These are phyloP conservation scores for Sthenelais limicola DNA, from an alignment of 2,888 invertebrate species.

Conservation along the genomic window DNA sequence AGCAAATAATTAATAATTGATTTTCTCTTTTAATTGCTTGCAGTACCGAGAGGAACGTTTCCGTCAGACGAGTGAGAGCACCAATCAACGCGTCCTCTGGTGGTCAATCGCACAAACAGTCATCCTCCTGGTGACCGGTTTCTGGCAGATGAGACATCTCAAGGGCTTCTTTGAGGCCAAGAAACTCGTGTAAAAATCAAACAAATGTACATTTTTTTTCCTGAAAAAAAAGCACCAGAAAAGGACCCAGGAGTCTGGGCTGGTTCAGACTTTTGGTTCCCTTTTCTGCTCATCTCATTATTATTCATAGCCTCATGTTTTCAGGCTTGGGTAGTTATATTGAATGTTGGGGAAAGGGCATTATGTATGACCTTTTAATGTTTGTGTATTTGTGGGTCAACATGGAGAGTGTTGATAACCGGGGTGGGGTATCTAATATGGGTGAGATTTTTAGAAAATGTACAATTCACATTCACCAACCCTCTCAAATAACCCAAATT, in stretches of 20 bases:
- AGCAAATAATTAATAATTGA: background rate
- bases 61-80: conserved; percentile 97
- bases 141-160: conserved; percentile 99
- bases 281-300: too few relatives aligned
- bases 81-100: conserved; percentile 86
- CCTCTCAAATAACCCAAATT: too few relatives aligned
- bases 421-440: too few relatives aligned
- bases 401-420: too few relatives aligned
- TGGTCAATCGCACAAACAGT: conserved; percentile 95
- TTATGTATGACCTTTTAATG: too few relatives aligned
- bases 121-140: conserved; percentile 92
- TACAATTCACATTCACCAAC: too few relatives aligned
- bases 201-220: conserved; percentile 11
- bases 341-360: too few relatives aligned
- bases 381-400: too few relatives aligned
- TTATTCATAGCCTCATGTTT: too few relatives aligned
- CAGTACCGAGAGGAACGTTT: conserved; percentile 98
- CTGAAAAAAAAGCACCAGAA: background rate
- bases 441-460: too few relatives aligned
- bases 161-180: conserved; percentile 99
- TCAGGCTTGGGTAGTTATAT: too few relatives aligned
- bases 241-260: conserved; percentile 9
- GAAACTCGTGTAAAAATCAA: conserved; percentile 84
- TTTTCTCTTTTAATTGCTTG: conserved; percentile 42
- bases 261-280: conserved; percentile 24